A percentile compares a stretch with the other conserved stretches of the same genome.
phyloP scores from a whole-genome alignment of 2,113 vertebrate genomes.

The Poeciliopsis turrubarensis region DNA sequence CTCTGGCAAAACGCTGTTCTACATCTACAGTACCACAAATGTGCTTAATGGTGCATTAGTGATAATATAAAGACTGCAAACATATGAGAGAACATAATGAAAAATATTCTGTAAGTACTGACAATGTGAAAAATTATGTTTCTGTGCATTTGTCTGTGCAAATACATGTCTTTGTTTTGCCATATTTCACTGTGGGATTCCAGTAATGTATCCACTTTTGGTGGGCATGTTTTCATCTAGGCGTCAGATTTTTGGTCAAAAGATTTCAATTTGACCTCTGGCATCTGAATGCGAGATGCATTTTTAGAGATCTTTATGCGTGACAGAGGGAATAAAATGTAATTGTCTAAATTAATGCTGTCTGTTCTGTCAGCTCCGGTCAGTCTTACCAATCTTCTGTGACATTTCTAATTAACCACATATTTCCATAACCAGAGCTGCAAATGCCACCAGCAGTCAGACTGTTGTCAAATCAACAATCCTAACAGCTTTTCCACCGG shows the following conservation, averaged over 20 bases:
- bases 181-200: too few relatives aligned
- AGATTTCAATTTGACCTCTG: not conserved
- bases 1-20: too few relatives aligned
- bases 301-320: constrained; percentile 3
- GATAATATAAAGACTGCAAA: too few relatives aligned
- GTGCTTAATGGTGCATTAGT: too few relatives aligned
- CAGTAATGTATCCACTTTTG: constrained; percentile 10
- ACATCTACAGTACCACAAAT: too few relatives aligned
- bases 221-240: not conserved
- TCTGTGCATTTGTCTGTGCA: too few relatives aligned
- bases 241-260: constrained; percentile 1
- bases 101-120: too few relatives aligned
- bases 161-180: too few relatives aligned
- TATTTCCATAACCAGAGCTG: not conserved
- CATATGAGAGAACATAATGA: too few relatives aligned
- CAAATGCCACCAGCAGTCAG: not conserved
- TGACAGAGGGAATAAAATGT: constrained; percentile 3
- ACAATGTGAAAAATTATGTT: too few relatives aligned
- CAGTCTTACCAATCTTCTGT: constrained; percentile 6
- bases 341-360: constrained; percentile 4
- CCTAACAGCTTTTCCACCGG: not conserved
- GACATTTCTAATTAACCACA: not conserved
- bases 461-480: constrained; percentile 5
- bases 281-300: constrained; percentile 5
- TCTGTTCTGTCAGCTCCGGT: constrained; percentile 16